Evolutionary conservation across 2,113 vertebrate species (phyloP).

Genomic region (Burhinus bistriatus): DNA sequence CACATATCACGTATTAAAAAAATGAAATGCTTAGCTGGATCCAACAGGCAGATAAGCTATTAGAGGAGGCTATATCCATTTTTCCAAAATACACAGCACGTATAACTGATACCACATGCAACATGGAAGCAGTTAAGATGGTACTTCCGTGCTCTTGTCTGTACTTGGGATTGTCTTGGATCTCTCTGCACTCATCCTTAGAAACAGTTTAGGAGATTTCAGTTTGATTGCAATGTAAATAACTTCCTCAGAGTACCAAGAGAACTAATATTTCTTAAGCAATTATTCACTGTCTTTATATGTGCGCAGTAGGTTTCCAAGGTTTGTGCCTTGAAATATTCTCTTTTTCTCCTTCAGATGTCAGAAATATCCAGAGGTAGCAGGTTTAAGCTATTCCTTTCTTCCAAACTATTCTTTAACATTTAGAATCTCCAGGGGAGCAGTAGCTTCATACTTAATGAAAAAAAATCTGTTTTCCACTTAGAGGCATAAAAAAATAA

Average conservation of each 20-base stretch:
- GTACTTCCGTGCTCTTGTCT: neutral
- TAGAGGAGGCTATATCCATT: neutral
- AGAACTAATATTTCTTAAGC: neutral
- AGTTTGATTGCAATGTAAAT: neutral
- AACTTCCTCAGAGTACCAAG: neutral
- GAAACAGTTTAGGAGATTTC: neutral
- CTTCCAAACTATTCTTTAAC: neutral
- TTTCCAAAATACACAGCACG: neutral
- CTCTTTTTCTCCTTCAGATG: neutral
- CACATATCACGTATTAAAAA: neutral
- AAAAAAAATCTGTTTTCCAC: neutral
- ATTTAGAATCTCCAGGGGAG: neutral
- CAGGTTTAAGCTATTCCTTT: neutral
- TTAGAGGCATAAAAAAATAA: neutral
- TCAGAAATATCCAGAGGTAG: neutral
- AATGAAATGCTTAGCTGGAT: neutral
- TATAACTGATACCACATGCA: neutral
- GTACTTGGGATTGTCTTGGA: neutral
- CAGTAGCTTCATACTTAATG: neutral
- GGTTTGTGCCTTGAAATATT: neutral
- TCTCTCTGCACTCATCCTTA: neutral
- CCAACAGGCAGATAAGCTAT: neutral
- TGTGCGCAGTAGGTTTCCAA: neutral
- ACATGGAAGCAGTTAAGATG: neutral
- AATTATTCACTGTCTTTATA: neutral